A percentile compares a stretch with the other conserved stretches of the same genome.
Evolutionary conservation across 2,888 invertebrate species (phyloP).

Genomic region (Pandemis corylana): DNA sequence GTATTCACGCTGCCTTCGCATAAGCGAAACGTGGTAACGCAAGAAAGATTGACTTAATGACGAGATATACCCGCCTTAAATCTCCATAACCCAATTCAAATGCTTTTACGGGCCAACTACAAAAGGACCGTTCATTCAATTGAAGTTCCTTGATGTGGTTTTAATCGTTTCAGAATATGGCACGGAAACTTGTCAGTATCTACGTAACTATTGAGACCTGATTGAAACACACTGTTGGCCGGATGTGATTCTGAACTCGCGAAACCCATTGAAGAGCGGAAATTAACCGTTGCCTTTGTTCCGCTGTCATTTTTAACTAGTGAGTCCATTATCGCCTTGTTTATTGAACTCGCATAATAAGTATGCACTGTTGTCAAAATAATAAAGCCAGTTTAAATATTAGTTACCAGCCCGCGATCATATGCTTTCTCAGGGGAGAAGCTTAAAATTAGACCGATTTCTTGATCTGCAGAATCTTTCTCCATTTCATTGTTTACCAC

Average conservation of each 20-base stretch:
- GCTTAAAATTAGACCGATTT: neutral
- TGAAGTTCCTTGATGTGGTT: slow-evolving; percentile 38
- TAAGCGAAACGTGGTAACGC: slow-evolving; percentile 33
- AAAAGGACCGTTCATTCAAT: slow-evolving; percentile 27
- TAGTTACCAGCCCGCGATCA: no score
- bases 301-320: slow-evolving; percentile 20
- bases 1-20: neutral
- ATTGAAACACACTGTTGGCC: slow-evolving; percentile 31
- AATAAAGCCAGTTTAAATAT: neutral
- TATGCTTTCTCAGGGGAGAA: neutral
- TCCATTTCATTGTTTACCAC: neutral
- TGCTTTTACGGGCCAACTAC: slow-evolving; percentile 23
- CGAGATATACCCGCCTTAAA: slow-evolving; percentile 31
- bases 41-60: slow-evolving; percentile 25
- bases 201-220: slow-evolving; percentile 26
- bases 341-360: slow-evolving; percentile 9
- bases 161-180: slow-evolving; percentile 16
- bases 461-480: neutral
- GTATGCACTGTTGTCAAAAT: neutral
- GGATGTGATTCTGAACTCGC: slow-evolving; percentile 34
- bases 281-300: slow-evolving; percentile 40
- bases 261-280: slow-evolving; percentile 22
- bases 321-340: slow-evolving; percentile 35
- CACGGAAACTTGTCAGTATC: slow-evolving; percentile 19
- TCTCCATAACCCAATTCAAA: slow-evolving; percentile 34